These are phyloP conservation scores for Brachyptera risi DNA, from an alignment of 2,888 invertebrate genomes.

Conservation along the genomic window DNA sequence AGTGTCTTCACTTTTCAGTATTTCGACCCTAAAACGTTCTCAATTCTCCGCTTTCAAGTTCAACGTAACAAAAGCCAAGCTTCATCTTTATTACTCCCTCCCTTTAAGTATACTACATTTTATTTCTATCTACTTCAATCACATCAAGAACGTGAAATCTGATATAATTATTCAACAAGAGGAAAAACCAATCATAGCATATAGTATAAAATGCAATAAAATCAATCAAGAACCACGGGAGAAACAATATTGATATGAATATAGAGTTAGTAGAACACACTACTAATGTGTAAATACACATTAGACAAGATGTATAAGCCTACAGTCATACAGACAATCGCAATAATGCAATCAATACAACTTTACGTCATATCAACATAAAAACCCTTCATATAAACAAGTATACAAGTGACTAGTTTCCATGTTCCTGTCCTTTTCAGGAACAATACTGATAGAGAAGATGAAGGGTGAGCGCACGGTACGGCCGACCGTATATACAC, in stretches of 20 bases:
- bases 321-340: too few relatives aligned
- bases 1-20: too few relatives aligned
- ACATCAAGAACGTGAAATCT: slow-evolving; percentile 15
- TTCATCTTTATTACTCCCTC: slow-evolving; percentile 5
- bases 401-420: background rate
- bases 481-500: background rate
- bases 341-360: too few relatives aligned
- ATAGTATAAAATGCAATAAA: too few relatives aligned
- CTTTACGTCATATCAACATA: background rate
- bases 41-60: slow-evolving; percentile 19
- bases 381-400: too few relatives aligned
- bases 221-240: background rate
- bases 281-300: background rate
- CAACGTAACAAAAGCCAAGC: background rate
- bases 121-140: slow-evolving; percentile 2
- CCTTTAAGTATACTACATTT: too few relatives aligned
- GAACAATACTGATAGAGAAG: background rate
- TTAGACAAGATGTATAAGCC: too few relatives aligned
- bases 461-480: background rate
- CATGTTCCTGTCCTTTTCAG: background rate
- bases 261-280: background rate
- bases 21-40: slow-evolving; percentile 16
- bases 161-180: slow-evolving; percentile 3
- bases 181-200: background rate
- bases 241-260: slow-evolving; percentile 5